Evolutionary conservation across 2,113 vertebrate species (phyloP), one percentile per base, ranked within the genome.

Genomic region (Propithecus coquereli): DNA sequence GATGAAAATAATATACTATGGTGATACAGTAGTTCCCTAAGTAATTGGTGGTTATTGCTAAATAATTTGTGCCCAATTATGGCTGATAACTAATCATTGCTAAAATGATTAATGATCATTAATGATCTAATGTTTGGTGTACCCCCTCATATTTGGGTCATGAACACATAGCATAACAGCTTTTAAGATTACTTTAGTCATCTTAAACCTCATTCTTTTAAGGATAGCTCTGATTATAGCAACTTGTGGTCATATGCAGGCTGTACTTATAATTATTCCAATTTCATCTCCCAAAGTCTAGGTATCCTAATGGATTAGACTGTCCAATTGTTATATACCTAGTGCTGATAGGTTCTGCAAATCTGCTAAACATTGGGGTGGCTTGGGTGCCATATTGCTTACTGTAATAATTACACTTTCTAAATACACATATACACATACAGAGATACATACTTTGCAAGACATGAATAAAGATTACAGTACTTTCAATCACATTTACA

Each of bases 331-430:
- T 25, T 71, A 32, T 52, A 6, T 30, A 32, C 7, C 54, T 50
- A 12, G 84, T 8, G 8, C 9, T 61, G 54, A 18, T 4, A 30
- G 4, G 20, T 16, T 76, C n/a, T 47, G 0, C 2, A 14, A 0
- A 37, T n/a, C 32, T 70, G 20, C 12, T 54, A 52, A 76, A 82
- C 1, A 27, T 1, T 43, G 32, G 11, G 11, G 12, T 30, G 13
- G 34, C 74, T 65, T 86, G 1, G 18, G 8, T 37, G 13, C 0
- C 17, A 8, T 77, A 7, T 22, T 18, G 43, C 4, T 66, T 43
- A 70, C 47, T 59, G 3, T 25, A 50, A 32, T 37, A 66, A 81
- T 50, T 70, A 50, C 5, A 54, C 17, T 70, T 6, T 16, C 9
- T 11, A 45, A 68, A 34, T 5, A 77, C 23, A 65, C 5, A 52